A percentile compares a stretch with the other conserved stretches of the same genome.
These are phyloP conservation scores for Cervus canadensis DNA, from an alignment of 2,113 vertebrate genomes.

Conservation along the genomic window DNA sequence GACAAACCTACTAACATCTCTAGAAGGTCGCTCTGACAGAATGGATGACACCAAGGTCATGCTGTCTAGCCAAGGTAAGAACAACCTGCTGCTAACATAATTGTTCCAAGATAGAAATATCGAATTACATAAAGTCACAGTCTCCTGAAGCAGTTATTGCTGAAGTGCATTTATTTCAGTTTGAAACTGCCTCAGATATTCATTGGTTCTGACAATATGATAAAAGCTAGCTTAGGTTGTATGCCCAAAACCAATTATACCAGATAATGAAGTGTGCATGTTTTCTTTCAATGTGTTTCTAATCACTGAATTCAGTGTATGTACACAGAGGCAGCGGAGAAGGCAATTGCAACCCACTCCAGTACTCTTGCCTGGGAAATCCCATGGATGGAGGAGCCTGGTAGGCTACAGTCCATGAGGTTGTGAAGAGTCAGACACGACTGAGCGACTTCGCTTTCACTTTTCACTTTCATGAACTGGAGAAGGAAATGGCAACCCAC, in stretches of 20 bases:
- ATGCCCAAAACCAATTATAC: background rate
- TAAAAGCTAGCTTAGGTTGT: slow-evolving; percentile 1
- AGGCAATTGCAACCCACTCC: background rate
- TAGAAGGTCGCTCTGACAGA: slow-evolving; percentile 7
- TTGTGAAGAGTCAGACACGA: accelerated
- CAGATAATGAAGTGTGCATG: slow-evolving; percentile 37
- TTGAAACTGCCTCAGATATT: slow-evolving; percentile 16
- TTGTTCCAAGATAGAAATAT: slow-evolving; percentile 45
- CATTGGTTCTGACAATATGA: background rate
- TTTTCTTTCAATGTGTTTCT: slow-evolving; percentile 22
- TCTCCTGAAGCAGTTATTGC: slow-evolving; percentile 33
- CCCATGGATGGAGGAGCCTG: background rate
- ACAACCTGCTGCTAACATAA: slow-evolving; percentile 41
- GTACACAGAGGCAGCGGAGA: background rate
- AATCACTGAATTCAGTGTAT: background rate
- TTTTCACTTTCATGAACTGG: background rate
- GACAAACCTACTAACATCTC: slow-evolving; percentile 10
- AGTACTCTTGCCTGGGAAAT: background rate
- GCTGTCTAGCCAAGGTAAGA: slow-evolving; percentile 17
- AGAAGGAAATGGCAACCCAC: background rate
- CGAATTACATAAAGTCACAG: slow-evolving; percentile 23
- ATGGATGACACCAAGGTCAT: slow-evolving; percentile 30
- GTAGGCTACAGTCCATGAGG: background rate
- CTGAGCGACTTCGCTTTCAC: background rate
- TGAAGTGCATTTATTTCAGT: slow-evolving; percentile 16